phyloP scores from a whole-genome alignment of 1,140 invertebrate species.

The Drosophila lacertosa region DNA sequence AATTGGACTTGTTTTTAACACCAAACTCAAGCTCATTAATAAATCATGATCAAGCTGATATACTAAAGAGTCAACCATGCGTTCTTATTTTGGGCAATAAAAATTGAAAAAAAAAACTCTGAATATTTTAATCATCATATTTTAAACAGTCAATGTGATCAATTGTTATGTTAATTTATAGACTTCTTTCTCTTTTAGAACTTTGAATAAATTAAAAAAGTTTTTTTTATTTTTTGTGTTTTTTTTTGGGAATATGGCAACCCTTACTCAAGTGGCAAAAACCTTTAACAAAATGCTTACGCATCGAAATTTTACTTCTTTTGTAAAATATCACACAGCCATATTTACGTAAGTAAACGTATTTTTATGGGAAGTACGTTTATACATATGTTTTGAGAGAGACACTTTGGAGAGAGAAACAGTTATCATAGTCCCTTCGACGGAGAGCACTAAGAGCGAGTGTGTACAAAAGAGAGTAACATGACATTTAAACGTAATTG shows the following conservation, averaged over 20 bases:
- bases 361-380: constrained; percentile 7
- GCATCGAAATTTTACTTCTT: constrained; percentile 43
- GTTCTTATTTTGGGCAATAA: too few relatives aligned
- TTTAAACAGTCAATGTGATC: neutral
- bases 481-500: constrained; percentile 78
- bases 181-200: neutral
- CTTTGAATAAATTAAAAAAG: neutral
- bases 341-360: constrained; percentile 27
- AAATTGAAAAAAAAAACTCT: neutral
- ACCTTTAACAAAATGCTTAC: constrained; percentile 60
- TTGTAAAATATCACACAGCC: constrained; percentile 30
- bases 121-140: neutral
- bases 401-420: constrained; percentile 11
- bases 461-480: constrained; percentile 31
- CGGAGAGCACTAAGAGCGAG: neutral
- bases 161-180: constrained; percentile 1
- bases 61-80: too few relatives aligned
- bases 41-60: neutral
- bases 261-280: constrained; percentile 41
- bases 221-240: neutral
- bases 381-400: neutral
- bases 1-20: too few relatives aligned
- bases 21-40: too few relatives aligned
- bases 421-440: too few relatives aligned
- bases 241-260: constrained; percentile 24